Conservation (phyloP, 1,140 invertebrate genomes). For the Drosophila cardini region DNA sequence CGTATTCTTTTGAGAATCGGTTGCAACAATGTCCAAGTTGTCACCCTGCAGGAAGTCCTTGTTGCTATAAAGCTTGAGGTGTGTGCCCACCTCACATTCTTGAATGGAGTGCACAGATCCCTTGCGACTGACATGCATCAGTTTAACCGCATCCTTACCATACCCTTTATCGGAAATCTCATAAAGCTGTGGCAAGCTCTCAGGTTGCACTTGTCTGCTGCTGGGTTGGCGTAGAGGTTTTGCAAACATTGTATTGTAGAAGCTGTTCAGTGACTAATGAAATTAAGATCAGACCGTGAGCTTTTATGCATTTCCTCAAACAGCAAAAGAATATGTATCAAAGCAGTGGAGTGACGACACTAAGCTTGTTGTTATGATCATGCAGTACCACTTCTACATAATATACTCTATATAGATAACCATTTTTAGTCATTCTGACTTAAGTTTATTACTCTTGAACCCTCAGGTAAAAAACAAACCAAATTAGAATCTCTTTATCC, state of each 20-base stretch:
- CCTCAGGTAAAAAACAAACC: neutral
- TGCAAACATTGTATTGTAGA: constrained; percentile 48
- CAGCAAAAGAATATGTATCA: neutral
- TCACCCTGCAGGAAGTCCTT: constrained; percentile 88
- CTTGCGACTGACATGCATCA: constrained; percentile 89
- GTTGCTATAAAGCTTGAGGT: constrained; percentile 88
- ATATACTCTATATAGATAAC: constrained; percentile 7
- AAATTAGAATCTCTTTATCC: neutral
- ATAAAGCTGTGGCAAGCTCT: constrained; percentile 79
- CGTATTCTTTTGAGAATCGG: constrained; percentile 93
- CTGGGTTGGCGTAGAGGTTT: constrained; percentile 34
- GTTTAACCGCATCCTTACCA: constrained; percentile 90
- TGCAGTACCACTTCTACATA: neutral
- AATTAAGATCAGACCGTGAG: neutral
- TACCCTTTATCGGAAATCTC: constrained; percentile 89
- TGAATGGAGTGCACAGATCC: constrained; percentile 88
- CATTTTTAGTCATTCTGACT: neutral
- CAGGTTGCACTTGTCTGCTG: constrained; percentile 21
- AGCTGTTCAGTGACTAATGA: neutral
- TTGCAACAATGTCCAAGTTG: constrained; percentile 91
- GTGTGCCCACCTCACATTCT: constrained; percentile 90
- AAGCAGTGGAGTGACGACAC: too few species aligned
- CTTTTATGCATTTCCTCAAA: constrained; percentile 16
- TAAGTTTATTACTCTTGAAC: neutral
- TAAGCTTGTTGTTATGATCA: neutral